Base-by-base conservation (phyloP, 2,113 vertebrate genomes). In the Tauraco erythrolophus region DNA sequence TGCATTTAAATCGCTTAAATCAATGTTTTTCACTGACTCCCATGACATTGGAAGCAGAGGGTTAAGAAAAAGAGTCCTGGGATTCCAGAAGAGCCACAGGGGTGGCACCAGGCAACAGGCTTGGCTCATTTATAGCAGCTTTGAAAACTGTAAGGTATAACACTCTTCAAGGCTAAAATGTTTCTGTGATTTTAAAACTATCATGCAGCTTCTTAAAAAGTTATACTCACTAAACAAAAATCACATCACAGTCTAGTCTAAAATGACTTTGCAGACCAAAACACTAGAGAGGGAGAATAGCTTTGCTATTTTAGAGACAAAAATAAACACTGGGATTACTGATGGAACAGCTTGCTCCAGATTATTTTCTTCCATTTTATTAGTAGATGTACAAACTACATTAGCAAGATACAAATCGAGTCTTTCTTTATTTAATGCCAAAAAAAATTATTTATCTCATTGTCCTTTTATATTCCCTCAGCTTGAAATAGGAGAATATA, bases 341-440 rank as follows among this genome's bases (percentile, higher is more conserved):
- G 95, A 96, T 17, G 50, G 96, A 97, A 97, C 83, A 97, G 88
- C 82, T 89, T 97, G 97, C 93, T 96, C 78, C 68, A 96, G 93
- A 98, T 97, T 98, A 97, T 90, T 87, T 69, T 80, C 88, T 95
- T 90, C 94, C 80, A 93, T 97, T 97, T 97, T 96, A 95, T 95
- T 95, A 98, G 76, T 68, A 95, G 84, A 96, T 82, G 68, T 87
- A 80, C 65, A 87, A 97, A 91, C 41, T 92, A 95, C 46, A 81
- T 62, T 91, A 97, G 82, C 81, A 86, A 78, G 91, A 89, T 75
- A 89, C 35, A 83, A 93, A 95, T 84, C 68, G 78, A 56, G 46
- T 58, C 33, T 80, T 21, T 74, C 28, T 82, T 88, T 56, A 79
- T 69, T 92, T 94, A 80, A 65, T 2, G 2, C 56, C 19, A 33